Percentiles rank a stretch among this genome's conserved stretches.
Evolutionary conservation across 1,140 invertebrate genomes (phyloP).

Genomic region (Helicoverpa zea): DNA sequence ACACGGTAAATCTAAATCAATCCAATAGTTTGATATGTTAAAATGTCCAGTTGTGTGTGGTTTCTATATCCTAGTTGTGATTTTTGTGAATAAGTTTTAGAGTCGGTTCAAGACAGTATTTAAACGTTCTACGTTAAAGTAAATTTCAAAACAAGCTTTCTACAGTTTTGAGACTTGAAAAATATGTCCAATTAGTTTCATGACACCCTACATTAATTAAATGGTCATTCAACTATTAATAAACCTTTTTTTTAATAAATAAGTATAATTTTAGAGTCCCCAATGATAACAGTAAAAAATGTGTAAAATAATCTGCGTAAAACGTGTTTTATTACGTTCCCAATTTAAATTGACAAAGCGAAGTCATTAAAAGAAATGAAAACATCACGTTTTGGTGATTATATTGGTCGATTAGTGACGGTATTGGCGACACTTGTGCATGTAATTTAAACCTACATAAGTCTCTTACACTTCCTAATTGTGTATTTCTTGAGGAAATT

Average conservation of each 20-base stretch:
- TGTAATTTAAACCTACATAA: too few species aligned
- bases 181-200: too few species aligned
- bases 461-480: too few species aligned
- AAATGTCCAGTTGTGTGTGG: too few species aligned
- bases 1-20: conserved; percentile 10
- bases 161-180: too few species aligned
- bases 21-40: neutral
- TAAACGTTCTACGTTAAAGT: neutral
- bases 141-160: too few species aligned
- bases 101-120: neutral
- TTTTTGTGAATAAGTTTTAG: too few species aligned
- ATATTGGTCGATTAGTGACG: conserved; percentile 35
- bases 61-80: too few species aligned
- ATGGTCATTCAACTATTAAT: neutral
- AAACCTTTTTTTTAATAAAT: neutral
- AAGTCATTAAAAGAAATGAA: conserved; percentile 25
- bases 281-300: neutral
- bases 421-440: neutral
- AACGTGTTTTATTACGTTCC: conserved; percentile 23
- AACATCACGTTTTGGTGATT: conserved; percentile 40
- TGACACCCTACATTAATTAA: neutral
- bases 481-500: too few species aligned
- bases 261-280: neutral
- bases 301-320: conserved; percentile 6
- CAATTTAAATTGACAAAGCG: conserved; percentile 33